Conservation (phyloP, 2,113 vertebrate genomes). For the Carassius carassius region DNA sequence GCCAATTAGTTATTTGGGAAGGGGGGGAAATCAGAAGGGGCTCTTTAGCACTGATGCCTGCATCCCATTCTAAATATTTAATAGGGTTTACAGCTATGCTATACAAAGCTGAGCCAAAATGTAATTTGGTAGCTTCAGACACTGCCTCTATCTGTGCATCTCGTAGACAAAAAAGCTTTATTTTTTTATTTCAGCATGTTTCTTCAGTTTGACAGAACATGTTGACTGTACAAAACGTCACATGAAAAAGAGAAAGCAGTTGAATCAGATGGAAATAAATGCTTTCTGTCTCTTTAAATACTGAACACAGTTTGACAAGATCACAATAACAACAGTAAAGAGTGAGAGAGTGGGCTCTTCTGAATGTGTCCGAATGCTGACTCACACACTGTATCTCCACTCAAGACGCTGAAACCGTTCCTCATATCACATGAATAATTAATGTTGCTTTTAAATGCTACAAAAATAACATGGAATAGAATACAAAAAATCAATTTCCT, state of each 20-base stretch:
- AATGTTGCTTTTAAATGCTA: slow-evolving; percentile 80
- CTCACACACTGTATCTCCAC: slow-evolving; percentile 43
- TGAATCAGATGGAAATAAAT: slow-evolving; percentile 39
- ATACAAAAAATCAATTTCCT: slow-evolving; percentile 63
- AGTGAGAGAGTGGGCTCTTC: slow-evolving; percentile 33
- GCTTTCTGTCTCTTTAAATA: slow-evolving; percentile 44
- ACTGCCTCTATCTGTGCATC: slow-evolving; percentile 1
- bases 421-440: slow-evolving; percentile 73
- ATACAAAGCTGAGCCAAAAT: slow-evolving; percentile 6
- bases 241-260: slow-evolving; percentile 46
- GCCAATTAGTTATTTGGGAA: not conserved
- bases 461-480: slow-evolving; percentile 81
- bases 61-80: slow-evolving; percentile 7
- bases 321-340: slow-evolving; percentile 45
- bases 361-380: slow-evolving; percentile 43
- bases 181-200: slow-evolving; percentile 40
- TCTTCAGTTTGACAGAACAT: slow-evolving; percentile 45
- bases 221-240: slow-evolving; percentile 53
- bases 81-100: slow-evolving; percentile 9
- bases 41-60: not conserved
- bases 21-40: not conserved
- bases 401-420: slow-evolving; percentile 69
- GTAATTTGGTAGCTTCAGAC: not conserved
- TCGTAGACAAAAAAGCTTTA: slow-evolving; percentile 50
- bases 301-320: slow-evolving; percentile 48